Base-by-base conservation (phyloP, 1,140 invertebrate genomes). In the Neotoxoptera formosana region DNA sequence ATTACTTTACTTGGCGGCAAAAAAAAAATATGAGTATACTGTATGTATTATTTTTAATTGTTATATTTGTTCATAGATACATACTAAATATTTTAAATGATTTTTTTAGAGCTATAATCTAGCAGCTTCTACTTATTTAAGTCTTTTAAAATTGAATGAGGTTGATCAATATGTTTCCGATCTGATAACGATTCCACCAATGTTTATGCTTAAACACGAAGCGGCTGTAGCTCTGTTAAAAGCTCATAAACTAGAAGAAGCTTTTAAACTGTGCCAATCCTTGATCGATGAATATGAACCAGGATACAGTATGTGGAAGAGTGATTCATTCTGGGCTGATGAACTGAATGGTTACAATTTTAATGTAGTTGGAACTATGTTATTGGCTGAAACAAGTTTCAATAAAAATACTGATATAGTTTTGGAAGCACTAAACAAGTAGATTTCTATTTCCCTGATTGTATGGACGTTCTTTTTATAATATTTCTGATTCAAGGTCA, bases 341-440 rank as follows among this genome's bases (percentile, higher is more conserved):
- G 91, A 93, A 86, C 17, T 93, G 23, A 93, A 93, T 84, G 34
- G 30, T 51, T 93, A 93, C 8, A 53, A 93, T 93, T 93, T 36
- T 25, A 93, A 93, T 93, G 91, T 93, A 53, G 25, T 93, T 53
- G 91, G 81, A 67, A 53, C 91, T 30, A 53, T 93, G 76, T 86
- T 93, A 45, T 56, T 93, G 36, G 91, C 91, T n/a, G 91, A 93
- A 84, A 86, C 81, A 25, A 34, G 91, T 53, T 36, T 86, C 8
- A 51, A 41, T 86, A 48, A 86, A 56, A 53, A 93, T 84, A 36
- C 81, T 30, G 91, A 93, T 93, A n/a, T 56, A 11, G 48, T 93
- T 86, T 93, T 93, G 76, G 81, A 84, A 83, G 47, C 81, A 17
- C 34, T 93, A 56, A 93, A 93, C 23, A 93, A 93, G 91, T 93